These are phyloP conservation scores for Papilio glaucus DNA, from an alignment of 1,140 invertebrate genomes.

Conservation along the genomic window DNA sequence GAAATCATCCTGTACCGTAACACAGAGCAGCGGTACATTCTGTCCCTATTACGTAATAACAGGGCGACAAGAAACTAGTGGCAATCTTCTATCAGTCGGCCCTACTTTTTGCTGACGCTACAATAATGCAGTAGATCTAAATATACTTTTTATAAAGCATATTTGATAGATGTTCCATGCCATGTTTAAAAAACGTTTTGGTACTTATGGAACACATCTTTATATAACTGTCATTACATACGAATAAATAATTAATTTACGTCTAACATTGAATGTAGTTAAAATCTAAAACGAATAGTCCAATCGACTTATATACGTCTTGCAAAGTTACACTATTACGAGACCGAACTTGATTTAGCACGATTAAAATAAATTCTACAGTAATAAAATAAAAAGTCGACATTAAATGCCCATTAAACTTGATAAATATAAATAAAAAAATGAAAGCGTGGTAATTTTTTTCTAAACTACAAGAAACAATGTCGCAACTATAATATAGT, in stretches of 20 bases:
- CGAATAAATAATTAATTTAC: no score
- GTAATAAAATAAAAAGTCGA: background rate
- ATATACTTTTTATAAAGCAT: background rate
- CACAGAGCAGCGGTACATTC: background rate
- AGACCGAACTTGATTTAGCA: no score
- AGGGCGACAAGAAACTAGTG: constrained; percentile 3
- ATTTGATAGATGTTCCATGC: background rate
- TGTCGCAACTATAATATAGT: background rate
- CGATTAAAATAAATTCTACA: no score
- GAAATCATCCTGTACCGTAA: background rate
- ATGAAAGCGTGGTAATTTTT: background rate
- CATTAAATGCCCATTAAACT: background rate
- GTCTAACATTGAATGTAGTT: no score
- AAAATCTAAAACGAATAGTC: no score
- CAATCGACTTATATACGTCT: no score
- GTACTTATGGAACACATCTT: no score
- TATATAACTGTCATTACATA: no score
- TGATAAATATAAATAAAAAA: background rate
- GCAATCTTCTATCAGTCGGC: constrained; percentile 12
- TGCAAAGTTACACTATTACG: no score
- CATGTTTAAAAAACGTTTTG: no score
- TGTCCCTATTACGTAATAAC: constrained; percentile 8
- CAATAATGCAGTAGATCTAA: constrained; percentile 4
- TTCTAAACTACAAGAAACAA: background rate
- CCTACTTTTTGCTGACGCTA: constrained; percentile 14